Percentiles rank a stretch among this genome's conserved stretches.
Conservation (phyloP, 1,140 invertebrate species). For the Cyclargus thomasi region DNA sequence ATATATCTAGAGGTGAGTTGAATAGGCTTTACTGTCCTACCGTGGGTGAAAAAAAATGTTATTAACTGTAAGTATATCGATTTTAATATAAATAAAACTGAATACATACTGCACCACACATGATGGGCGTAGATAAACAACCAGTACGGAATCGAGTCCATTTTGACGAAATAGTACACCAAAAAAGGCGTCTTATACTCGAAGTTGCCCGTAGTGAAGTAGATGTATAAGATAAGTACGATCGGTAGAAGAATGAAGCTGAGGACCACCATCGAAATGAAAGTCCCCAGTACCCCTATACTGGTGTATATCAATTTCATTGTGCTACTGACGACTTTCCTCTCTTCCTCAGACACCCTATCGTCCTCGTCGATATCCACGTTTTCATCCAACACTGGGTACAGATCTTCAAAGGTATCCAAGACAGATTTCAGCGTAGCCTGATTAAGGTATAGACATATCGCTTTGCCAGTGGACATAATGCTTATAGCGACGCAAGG, state of each 20-base stretch:
- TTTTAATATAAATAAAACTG: background rate
- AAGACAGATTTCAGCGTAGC: constrained; percentile 10
- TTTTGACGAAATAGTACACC: background rate
- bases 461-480: background rate
- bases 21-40: too few relatives aligned
- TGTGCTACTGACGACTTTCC: background rate
- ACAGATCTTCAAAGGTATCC: constrained; percentile 10
- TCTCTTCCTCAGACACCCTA: background rate
- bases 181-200: background rate
- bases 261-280: background rate
- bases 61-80: background rate
- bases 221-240: background rate
- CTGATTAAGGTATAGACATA: constrained; percentile 10
- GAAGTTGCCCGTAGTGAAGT: background rate
- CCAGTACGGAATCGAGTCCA: background rate
- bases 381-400: background rate
- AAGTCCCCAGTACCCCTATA: background rate
- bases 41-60: background rate
- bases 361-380: background rate
- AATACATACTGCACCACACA: background rate
- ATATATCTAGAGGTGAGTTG: too few relatives aligned
- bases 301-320: background rate
- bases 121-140: background rate
- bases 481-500: constrained; percentile 9
- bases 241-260: background rate